Evolutionary conservation across 53 echinoderm and acorn worm species (phyloP).

Genomic region (Glandiceps talaboti): DNA sequence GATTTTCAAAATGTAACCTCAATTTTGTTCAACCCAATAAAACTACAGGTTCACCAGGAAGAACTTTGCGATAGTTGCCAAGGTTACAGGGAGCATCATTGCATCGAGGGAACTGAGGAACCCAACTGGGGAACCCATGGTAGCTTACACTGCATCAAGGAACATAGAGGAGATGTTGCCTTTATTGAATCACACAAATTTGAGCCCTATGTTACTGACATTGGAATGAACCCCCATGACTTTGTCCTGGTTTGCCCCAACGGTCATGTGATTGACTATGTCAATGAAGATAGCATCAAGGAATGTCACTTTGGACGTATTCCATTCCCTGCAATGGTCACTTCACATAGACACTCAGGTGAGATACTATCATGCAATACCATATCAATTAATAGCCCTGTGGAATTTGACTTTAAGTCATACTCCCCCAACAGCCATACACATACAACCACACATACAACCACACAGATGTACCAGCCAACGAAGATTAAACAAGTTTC

Average conservation of each 20-base stretch:
- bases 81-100: slow-evolving; percentile 22
- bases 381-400: no score
- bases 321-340: slow-evolving; percentile 56
- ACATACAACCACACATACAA: no score
- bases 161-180: slow-evolving; percentile 53
- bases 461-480: no score
- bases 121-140: slow-evolving; percentile 56
- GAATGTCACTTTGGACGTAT: slow-evolving; percentile 73
- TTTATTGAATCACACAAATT: slow-evolving; percentile 70
- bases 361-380: no score
- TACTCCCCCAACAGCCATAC: no score
- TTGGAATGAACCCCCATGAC: slow-evolving; percentile 10
- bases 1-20: no score
- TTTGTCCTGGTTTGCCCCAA: slow-evolving; percentile 61
- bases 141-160: slow-evolving; percentile 45
- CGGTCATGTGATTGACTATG: slow-evolving; percentile 61
- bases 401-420: no score
- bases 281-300: slow-evolving; percentile 38
- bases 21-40: no score
- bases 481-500: no score
- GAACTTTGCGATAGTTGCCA: slow-evolving; percentile 46
- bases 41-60: slow-evolving; percentile 58
- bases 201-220: neutral
- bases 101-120: slow-evolving; percentile 22
- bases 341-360: slow-evolving; percentile 73